Conservation (phyloP, 2,888 invertebrate genomes). For the Acleris emargana region DNA sequence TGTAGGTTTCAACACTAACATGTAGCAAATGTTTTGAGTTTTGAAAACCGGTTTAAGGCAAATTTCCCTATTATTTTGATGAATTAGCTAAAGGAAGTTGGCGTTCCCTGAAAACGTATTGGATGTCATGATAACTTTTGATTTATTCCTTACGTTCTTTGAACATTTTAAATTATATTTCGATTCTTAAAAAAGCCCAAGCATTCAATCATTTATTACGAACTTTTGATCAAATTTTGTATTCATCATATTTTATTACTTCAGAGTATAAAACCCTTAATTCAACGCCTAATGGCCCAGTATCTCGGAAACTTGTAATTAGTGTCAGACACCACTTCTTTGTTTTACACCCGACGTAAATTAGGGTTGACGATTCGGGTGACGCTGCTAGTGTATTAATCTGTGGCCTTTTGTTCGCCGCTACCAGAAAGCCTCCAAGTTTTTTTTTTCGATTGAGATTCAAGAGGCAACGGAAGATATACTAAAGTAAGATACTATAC, state of each 20-base stretch:
- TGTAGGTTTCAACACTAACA: too few species aligned
- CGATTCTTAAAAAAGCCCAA: background rate
- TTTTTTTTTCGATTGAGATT: too few species aligned
- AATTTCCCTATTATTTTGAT: too few species aligned
- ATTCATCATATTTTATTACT: background rate
- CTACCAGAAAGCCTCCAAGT: background rate
- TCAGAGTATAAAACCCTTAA: background rate
- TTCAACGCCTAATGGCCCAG: too few species aligned
- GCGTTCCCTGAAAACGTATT: too few species aligned
- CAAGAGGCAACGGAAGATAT: too few species aligned
- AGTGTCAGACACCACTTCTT: slow-evolving; percentile 19
- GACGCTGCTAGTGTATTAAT: slow-evolving; percentile 14
- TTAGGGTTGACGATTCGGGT: slow-evolving; percentile 21
- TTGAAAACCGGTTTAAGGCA: too few species aligned
- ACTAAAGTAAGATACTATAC: too few species aligned
- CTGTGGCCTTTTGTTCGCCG: slow-evolving; percentile 15
- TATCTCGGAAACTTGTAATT: slow-evolving; percentile 17
- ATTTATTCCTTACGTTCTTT: background rate
- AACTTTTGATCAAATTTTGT: background rate
- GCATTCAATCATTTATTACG: background rate
- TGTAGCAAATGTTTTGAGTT: too few species aligned
- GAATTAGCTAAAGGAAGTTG: too few species aligned
- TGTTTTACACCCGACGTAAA: slow-evolving; percentile 28
- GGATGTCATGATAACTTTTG: too few species aligned
- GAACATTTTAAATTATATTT: background rate